Evolutionary conservation across 2,888 invertebrate species (phyloP), one percentile per base, ranked within the genome.

Genomic region (Therioaphis trifolii): DNA sequence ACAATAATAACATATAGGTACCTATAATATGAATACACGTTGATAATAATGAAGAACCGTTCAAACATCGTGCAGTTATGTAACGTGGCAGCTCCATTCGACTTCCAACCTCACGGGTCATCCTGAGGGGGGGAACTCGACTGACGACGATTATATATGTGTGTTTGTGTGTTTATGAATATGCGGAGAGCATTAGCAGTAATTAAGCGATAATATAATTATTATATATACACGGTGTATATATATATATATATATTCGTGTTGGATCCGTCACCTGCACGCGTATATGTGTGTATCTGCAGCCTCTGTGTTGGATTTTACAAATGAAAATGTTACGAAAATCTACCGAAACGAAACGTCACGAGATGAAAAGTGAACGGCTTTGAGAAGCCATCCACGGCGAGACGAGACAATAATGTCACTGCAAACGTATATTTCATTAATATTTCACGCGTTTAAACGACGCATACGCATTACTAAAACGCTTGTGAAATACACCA

Each of bases 51-150:
- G 35, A 79, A 58, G 55, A 79, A 61, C 43, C 49, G 71, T 72
- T 80, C 71, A 80, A 49, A 80, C 80, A 11, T 80, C 80, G 80
- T 80, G 43, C 43, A 14, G 71, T 80, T 80, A 49, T 61, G 71
- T 55, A 27, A 49, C 3, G 46, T 3, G 46, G 27, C n/a, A 15
- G 7, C 12, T 77, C 27, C 43, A 43, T 71, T 29, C 61, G 27
- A 46, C 27, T 3, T 35, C 7, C 61, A 80, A 80, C 80, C 71
- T 80, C 80, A 35, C 35, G 35, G 35, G 80, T 80, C 61, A 61
- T 72, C 80, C 3, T 72, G 5, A 27, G 46, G 35, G 35, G 35
- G 35, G 7, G 35, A 5, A 35, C 35, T 35, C 35, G 7, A 35
- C 7, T 35, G n/a, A n/a, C n/a, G n/a, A n/a, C n/a, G n/a, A n/a